Conservation (phyloP, 2,113 vertebrate species). For the Merops nubicus region DNA sequence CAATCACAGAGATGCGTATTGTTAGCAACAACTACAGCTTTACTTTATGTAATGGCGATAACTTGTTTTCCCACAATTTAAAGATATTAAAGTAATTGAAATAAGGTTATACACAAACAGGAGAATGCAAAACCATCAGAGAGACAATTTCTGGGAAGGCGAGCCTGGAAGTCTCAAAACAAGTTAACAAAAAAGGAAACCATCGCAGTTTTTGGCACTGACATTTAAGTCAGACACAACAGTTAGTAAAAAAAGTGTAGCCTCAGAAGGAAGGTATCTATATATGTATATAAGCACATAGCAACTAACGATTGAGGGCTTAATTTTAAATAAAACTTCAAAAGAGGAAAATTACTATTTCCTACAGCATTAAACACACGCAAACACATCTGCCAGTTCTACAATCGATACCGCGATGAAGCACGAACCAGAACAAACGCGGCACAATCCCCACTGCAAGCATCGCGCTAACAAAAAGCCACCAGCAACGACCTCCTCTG, state of each 20-base stretch:
- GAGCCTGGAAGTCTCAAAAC: background rate
- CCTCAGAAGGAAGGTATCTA: background rate
- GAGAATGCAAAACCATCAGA: background rate
- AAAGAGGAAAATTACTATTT: background rate
- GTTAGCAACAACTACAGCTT: background rate
- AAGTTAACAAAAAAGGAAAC: conserved; percentile 28
- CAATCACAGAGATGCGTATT: background rate
- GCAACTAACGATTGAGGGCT: rapidly evolving
- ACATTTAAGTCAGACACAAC: background rate
- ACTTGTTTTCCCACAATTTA: background rate
- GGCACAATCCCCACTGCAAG: background rate
- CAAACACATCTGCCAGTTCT: conserved; percentile 50
- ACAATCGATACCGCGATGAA: background rate
- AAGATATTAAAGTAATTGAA: background rate
- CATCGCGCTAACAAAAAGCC: background rate
- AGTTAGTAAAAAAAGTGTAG: background rate
- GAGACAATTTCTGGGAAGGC: background rate
- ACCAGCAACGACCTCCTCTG: background rate
- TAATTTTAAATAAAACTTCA: rapidly evolving
- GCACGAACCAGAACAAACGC: background rate
- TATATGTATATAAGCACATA: rapidly evolving
- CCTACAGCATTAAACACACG: conserved; percentile 37
- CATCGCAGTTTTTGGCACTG: background rate
- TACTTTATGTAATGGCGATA: background rate
- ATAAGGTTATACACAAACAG: background rate